A percentile compares a stretch with the other conserved stretches of the same genome.
These are phyloP conservation scores for Heliconius nattereri DNA, from an alignment of 1,140 invertebrate genomes.

Conservation along the genomic window DNA sequence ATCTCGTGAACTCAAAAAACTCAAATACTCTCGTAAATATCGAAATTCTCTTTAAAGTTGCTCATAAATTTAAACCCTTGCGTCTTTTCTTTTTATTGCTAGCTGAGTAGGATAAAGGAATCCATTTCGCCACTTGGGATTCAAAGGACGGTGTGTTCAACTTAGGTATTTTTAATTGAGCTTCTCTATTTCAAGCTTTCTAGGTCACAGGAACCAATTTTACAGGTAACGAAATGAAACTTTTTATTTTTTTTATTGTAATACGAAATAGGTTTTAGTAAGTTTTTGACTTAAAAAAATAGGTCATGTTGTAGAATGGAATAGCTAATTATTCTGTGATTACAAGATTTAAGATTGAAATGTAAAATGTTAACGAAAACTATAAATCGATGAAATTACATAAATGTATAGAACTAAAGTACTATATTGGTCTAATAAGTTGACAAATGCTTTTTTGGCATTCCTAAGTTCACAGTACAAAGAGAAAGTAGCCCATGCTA, in stretches of 20 bases:
- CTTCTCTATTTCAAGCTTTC: constrained; percentile 4
- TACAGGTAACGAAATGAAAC: neutral
- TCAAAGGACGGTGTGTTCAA: constrained; percentile 2
- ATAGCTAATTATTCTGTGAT: too few relatives aligned
- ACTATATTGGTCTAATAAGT: too few relatives aligned
- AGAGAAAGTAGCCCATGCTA: too few relatives aligned
- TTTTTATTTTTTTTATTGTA: constrained; percentile 4
- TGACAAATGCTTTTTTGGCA: too few relatives aligned
- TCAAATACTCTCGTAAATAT: neutral
- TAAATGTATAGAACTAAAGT: too few relatives aligned
- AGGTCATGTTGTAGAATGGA: too few relatives aligned
- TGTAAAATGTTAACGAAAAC: too few relatives aligned
- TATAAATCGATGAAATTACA: too few relatives aligned
- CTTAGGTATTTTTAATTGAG: constrained; percentile 14
- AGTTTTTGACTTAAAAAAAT: neutral
- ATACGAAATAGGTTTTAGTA: neutral
- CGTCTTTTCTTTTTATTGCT: neutral
- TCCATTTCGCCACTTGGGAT: constrained; percentile 5
- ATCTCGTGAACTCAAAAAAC: neutral
- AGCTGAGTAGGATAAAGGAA: neutral
- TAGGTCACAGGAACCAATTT: neutral
- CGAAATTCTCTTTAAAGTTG: neutral
- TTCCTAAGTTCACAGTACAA: too few relatives aligned
- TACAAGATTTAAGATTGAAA: too few relatives aligned
- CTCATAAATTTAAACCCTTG: neutral